Conservation (phyloP, 2,888 invertebrate genomes). For the Petrolisthes manimaculis region DNA sequence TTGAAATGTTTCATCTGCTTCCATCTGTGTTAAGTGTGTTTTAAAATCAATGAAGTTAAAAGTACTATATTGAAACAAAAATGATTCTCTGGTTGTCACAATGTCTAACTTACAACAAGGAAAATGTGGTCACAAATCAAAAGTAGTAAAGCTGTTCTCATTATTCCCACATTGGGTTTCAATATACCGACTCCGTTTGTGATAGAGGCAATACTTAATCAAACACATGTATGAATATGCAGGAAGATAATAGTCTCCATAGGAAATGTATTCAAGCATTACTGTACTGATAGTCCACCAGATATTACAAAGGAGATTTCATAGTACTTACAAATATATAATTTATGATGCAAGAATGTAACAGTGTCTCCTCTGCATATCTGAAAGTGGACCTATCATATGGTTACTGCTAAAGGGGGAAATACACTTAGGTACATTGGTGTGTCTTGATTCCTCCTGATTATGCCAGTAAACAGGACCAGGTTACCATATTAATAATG, state of each 20-base stretch:
- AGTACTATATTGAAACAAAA: slow-evolving; percentile 12
- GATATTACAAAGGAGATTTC: slow-evolving; percentile 27
- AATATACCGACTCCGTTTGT: slow-evolving; percentile 23
- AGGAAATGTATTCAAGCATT: slow-evolving; percentile 35
- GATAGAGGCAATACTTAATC: slow-evolving; percentile 53
- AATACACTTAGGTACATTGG: too few relatives aligned
- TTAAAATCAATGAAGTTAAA: neutral
- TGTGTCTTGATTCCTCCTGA: too few relatives aligned
- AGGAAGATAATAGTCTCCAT: slow-evolving; percentile 32
- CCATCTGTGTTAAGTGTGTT: slow-evolving; percentile 19
- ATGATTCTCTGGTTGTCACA: slow-evolving; percentile 35
- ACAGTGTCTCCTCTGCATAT: slow-evolving; percentile 14
- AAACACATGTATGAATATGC: slow-evolving; percentile 39
- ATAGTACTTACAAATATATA: slow-evolving; percentile 47
- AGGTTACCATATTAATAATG: too few relatives aligned
- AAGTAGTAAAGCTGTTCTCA: slow-evolving; percentile 26
- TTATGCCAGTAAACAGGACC: too few relatives aligned
- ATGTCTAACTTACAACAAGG: slow-evolving; percentile 25
- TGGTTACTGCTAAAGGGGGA: slow-evolving; percentile 9
- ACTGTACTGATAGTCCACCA: slow-evolving; percentile 26
- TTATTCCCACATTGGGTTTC: neutral
- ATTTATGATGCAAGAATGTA: slow-evolving; percentile 33
- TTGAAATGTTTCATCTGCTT: neutral
- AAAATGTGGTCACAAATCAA: slow-evolving; percentile 53
- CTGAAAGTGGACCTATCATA: slow-evolving; percentile 30